Conservation (phyloP, 2,797 vertebrate genomes). For the Tangara arthus region DNA sequence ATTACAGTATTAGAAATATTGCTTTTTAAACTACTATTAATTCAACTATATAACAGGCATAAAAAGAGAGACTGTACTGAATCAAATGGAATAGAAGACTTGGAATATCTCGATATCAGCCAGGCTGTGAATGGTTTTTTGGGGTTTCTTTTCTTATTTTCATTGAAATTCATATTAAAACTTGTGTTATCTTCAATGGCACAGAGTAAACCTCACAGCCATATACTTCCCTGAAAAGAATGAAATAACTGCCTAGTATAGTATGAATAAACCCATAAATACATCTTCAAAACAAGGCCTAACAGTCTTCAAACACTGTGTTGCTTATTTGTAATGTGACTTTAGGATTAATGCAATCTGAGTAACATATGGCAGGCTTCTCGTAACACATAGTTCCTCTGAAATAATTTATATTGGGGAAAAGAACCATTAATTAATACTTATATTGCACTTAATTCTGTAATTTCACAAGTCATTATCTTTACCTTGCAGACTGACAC, state of each 20-base stretch:
- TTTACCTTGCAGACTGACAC: neutral
- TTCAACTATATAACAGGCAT: neutral
- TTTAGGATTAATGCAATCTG: neutral
- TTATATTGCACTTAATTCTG: neutral
- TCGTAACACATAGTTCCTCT: neutral
- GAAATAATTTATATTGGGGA: neutral
- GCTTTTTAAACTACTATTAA: neutral
- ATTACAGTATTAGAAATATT: neutral
- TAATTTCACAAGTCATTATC: neutral
- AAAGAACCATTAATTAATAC: neutral
- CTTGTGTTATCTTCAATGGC: neutral
- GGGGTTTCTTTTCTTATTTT: neutral
- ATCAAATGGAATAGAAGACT: neutral
- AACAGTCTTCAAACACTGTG: neutral
- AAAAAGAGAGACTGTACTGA: neutral
- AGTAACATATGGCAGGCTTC: neutral
- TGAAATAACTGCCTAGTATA: neutral
- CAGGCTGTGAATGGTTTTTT: neutral
- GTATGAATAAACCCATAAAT: neutral
- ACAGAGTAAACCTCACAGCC: neutral
- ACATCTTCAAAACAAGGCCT: neutral
- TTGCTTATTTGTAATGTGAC: neutral
- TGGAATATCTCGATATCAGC: neutral
- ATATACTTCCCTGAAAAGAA: neutral
- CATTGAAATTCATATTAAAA: neutral